These are phyloP conservation scores for Campylomormyrus numenius DNA, from an alignment of 2,113 vertebrate species.

Conservation along the genomic window DNA sequence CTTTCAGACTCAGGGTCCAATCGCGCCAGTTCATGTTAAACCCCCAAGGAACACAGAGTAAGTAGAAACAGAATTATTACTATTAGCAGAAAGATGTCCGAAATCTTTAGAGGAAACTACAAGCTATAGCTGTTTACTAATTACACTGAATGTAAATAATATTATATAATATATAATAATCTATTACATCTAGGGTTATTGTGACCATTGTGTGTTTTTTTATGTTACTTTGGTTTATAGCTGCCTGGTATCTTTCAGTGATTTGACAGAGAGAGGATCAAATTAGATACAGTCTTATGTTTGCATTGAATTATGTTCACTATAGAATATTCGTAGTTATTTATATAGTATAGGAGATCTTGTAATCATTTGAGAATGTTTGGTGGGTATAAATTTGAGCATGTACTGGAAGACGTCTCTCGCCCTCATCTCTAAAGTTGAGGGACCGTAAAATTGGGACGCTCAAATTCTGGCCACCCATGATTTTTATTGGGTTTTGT, in stretches of 20 bases:
- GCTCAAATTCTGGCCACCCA: neutral
- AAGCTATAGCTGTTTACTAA: neutral
- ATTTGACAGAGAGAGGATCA: neutral
- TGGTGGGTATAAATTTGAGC: neutral
- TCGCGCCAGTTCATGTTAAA: constrained; percentile 30
- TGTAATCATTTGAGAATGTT: neutral
- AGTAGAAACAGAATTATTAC: neutral
- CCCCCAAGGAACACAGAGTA: neutral
- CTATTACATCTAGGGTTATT: neutral
- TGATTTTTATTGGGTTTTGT: neutral
- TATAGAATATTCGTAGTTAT: neutral
- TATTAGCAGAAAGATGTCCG: neutral
- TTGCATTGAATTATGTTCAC: neutral
- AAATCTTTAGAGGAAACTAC: neutral
- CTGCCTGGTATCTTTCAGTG: neutral
- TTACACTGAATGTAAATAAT: neutral
- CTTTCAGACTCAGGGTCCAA: constrained; percentile 30
- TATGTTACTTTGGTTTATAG: neutral
- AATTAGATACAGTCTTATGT: neutral
- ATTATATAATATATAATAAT: neutral
- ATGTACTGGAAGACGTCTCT: neutral
- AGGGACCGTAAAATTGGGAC: neutral
- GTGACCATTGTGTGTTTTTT: neutral
- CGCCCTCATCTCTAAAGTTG: neutral
- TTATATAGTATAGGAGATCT: neutral